phyloP scores from a whole-genome alignment of 2,113 vertebrate genomes.

The Hyperopisus bebe region DNA sequence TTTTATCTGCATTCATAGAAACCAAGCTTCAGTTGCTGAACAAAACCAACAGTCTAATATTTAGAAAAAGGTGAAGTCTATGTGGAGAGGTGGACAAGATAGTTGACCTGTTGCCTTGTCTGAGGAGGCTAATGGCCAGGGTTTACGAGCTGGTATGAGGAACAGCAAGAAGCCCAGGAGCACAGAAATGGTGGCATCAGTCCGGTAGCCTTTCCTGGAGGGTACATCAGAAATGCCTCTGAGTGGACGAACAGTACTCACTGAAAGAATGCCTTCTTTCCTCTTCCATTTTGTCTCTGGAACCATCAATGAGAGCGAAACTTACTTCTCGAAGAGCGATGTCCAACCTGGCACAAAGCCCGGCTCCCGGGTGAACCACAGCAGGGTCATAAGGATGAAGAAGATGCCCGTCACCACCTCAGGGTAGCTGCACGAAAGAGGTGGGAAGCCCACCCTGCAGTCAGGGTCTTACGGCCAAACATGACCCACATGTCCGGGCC shows the following conservation, averaged over 20 bases:
- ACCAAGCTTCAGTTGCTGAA: neutral
- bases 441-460: neutral
- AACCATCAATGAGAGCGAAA: neutral
- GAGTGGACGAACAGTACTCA: neutral
- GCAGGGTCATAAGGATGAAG: slow-evolving; percentile 90
- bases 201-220: slow-evolving; percentile 87
- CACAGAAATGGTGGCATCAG: slow-evolving; percentile 91
- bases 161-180: slow-evolving; percentile 95
- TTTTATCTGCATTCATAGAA: slow-evolving; percentile 16
- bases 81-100: neutral
- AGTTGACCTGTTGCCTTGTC: slow-evolving; percentile 58
- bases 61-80: neutral
- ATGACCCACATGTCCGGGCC: neutral
- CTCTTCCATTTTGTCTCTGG: neutral
- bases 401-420: slow-evolving; percentile 93
- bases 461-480: neutral
- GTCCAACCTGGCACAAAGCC: slow-evolving; percentile 98
- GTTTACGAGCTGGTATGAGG: slow-evolving; percentile 83
- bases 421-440: slow-evolving; percentile 69
- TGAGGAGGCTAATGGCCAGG: slow-evolving; percentile 64
- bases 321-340: slow-evolving; percentile 89
- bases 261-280: neutral
- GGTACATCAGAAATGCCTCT: neutral
- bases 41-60: neutral
- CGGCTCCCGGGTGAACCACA: slow-evolving; percentile 96